Conservation (phyloP, 2,113 vertebrate genomes). For the Calidris pygmaea region DNA sequence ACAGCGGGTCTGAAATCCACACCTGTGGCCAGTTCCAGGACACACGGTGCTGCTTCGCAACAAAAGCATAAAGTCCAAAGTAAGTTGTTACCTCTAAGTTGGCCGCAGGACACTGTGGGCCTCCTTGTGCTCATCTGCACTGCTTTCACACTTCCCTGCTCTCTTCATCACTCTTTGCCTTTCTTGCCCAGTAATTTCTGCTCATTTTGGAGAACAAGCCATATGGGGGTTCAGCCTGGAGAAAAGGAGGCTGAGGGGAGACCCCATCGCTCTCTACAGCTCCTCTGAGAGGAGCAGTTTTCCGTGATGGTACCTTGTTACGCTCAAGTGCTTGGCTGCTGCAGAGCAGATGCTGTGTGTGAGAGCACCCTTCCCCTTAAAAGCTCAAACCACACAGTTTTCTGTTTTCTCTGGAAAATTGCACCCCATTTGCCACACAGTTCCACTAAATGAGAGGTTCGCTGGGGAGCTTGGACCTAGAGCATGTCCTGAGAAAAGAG, state of each 20-base stretch:
- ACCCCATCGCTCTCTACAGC: too few relatives aligned
- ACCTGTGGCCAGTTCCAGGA: rapidly evolving
- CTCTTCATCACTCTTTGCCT: background rate
- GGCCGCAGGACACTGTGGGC: rapidly evolving
- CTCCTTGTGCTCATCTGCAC: too few relatives aligned
- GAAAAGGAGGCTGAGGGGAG: too few relatives aligned
- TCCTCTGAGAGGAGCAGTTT: background rate
- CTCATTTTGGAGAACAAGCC: background rate
- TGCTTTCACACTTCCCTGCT: background rate
- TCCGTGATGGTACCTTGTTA: background rate
- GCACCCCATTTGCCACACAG: background rate
- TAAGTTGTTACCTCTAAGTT: too few relatives aligned
- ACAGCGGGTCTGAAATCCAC: background rate
- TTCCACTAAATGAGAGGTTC: background rate
- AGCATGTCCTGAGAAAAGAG: background rate
- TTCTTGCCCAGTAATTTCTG: background rate
- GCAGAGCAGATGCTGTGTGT: too few relatives aligned
- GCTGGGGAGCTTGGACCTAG: background rate
- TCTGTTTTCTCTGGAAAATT: background rate
- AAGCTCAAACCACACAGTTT: background rate
- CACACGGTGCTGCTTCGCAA: rapidly evolving
- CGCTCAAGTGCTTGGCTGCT: background rate
- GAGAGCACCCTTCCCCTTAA: background rate
- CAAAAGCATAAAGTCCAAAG: background rate
- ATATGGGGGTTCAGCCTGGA: too few relatives aligned